Base-by-base conservation (phyloP, 2,888 invertebrate species). In the Hypomecis punctinalis region DNA sequence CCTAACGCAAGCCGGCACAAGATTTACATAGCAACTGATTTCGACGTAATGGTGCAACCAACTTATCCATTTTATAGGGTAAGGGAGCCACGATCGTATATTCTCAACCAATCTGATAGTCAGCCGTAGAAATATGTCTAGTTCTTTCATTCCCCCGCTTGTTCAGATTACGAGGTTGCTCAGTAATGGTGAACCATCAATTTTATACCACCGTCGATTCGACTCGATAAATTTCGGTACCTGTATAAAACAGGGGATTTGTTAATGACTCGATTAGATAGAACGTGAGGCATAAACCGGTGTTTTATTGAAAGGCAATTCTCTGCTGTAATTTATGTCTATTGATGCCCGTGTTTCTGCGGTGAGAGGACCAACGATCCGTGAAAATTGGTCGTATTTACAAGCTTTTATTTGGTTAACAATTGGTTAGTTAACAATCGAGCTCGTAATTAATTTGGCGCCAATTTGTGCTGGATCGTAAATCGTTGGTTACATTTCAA, bases 21-120 rank as follows among this genome's bases (percentile, higher is more conserved):
- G 72, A 69, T 70, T 72, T 69, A 72, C 70, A 70, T 70, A 63
- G 64, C 64, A 63, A 67, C 68, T 68, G 72, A 72, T 70, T 72
- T 48, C 67, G 55, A 67, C 64, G 63, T 69, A 68, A 68, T 63
- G 67, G 37, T 56, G 10, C 49, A 49, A 49, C 23, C 52, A 23
- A 23, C 13, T 5, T 13, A 33, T 37, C 10, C 10, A 11, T 40
- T n/a, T 0, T 10, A 8, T 23, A 9, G 11, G 1, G 1, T 33
- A 10, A 5, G 13, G 23, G 52, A 52, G 52, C 39, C 52, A 52
- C 40, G 0, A 37, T 10, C 52, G 40, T 23, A 52, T 40, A 13
- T 37, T 52, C 2, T 23, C 2, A 40, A 23, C 23, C 10, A 23
- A 33, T 40, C 36, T 36, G 40, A 23, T 7, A 49, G 11, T 1